These are phyloP conservation scores for Stichopus chloronotus DNA, from an alignment of 35 echinoderm and acorn worm genomes.

Conservation along the genomic window DNA sequence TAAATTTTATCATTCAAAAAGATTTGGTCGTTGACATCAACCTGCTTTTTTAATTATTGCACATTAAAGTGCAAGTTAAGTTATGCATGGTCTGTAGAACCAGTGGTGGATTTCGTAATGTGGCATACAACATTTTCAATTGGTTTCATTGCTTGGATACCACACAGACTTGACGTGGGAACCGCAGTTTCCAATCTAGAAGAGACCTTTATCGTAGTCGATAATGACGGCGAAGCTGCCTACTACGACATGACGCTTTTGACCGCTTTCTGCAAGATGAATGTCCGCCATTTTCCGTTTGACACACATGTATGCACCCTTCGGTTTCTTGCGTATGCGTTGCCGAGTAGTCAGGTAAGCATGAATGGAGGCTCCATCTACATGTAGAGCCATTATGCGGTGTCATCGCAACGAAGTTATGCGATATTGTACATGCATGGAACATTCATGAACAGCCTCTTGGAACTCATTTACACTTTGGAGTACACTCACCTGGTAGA, in stretches of 20 bases:
- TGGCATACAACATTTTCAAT: no score
- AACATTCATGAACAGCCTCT: not conserved
- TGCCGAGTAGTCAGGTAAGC: not conserved
- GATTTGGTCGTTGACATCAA: no score
- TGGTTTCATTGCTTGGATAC: no score
- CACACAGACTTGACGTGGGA: not conserved
- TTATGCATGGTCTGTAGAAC: no score
- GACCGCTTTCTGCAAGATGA: not conserved
- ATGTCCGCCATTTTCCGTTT: conserved; percentile 29
- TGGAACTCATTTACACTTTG: not conserved
- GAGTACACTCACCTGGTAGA: not conserved
- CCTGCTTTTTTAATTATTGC: no score
- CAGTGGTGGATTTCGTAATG: no score
- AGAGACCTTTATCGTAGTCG: not conserved
- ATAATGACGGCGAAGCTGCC: not conserved
- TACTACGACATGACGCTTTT: not conserved
- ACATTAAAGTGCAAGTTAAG: no score
- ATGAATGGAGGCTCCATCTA: not conserved
- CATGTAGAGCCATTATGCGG: not conserved
- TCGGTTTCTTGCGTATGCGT: not conserved
- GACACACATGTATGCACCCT: conserved; percentile 44
- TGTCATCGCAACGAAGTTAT: not conserved
- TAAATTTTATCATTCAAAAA: no score
- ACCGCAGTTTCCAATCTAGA: not conserved
- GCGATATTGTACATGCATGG: no score